Percentiles rank a stretch among this genome's conserved stretches.
These are phyloP conservation scores for Tinea pellionella DNA, from an alignment of 2,888 invertebrate species.

Conservation along the genomic window DNA sequence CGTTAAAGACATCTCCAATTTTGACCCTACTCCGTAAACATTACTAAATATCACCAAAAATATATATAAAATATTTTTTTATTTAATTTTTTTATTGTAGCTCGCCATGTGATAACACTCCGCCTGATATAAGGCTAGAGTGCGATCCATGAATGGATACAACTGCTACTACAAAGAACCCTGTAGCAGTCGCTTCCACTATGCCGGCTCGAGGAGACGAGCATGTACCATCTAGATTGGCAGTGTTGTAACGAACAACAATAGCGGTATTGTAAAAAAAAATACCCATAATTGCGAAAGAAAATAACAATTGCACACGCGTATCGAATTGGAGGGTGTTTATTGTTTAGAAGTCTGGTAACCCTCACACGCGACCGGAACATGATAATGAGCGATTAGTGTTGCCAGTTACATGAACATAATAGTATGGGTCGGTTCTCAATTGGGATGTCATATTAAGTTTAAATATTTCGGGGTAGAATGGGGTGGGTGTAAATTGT, in stretches of 20 bases:
- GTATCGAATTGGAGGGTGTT: conserved; percentile 23
- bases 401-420: conserved; percentile 55
- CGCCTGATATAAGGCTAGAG: too few species aligned
- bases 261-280: background rate
- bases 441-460: conserved; percentile 22
- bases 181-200: too few species aligned
- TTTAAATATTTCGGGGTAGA: background rate
- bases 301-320: background rate
- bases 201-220: too few species aligned
- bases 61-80: too few species aligned
- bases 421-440: conserved; percentile 31
- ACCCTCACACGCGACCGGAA: conserved; percentile 42
- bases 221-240: too few species aligned
- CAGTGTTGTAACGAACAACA: background rate
- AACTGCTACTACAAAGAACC: too few species aligned
- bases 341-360: conserved; percentile 23
- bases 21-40: too few species aligned
- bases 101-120: too few species aligned
- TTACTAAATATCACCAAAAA: too few species aligned
- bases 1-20: too few species aligned
- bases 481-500: background rate
- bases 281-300: background rate
- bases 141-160: too few species aligned
- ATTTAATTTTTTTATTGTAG: too few species aligned
- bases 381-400: conserved; percentile 64